Evolutionary conservation across 2,797 vertebrate genomes (phyloP), one percentile per base, ranked within the genome.

Genomic region (Nannoperca australis): DNA sequence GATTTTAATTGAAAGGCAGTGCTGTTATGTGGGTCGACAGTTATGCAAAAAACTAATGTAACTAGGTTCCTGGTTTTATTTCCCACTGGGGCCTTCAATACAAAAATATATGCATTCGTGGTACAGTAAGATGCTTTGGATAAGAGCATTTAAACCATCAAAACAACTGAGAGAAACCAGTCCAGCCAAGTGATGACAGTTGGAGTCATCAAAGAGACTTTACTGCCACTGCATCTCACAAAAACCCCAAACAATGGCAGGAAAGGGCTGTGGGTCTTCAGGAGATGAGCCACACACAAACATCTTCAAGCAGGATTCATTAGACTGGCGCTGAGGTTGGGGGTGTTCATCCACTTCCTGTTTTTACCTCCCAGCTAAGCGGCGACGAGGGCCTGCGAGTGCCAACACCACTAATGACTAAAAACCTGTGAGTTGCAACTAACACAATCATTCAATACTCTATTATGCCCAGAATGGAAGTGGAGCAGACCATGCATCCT

Each of bases 251-350:
- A 95, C 94, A 95, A 95, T 94, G 86, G 73, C 82, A 94, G 94
- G 94, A 95, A 94, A 82, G 68, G 82, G 45, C 84, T 84, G 79
- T 38, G 34, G 67, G 92, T 90, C 90, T 92, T 89, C 87, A 91
- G 91, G 87, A 94, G 94, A 94, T 92, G 93, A 94, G 88, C 91
- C 82, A 81, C 91, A 92, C 89, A 93, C 82, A 92, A 92, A 94
- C 93, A 90, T 92, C 92, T 94, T 90, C 61, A 84, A 86, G 85
- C 80, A 71, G 85, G 82, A 88, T 81, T 91, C 91, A 83, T 90
- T 76, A 90, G 84, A 85, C 86, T 89, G 91, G 90, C 66, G 85
- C 90, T 91, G 75, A 79, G 73, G 73, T 79, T 77, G 34, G 62
- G 51, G 65, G 56, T 58, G 70, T 66, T 64, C 62, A 34, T 93